Evolutionary conservation across 2,113 vertebrate species (phyloP), one percentile per base, ranked within the genome.

Genomic region (Neodon shergylaensis): DNA sequence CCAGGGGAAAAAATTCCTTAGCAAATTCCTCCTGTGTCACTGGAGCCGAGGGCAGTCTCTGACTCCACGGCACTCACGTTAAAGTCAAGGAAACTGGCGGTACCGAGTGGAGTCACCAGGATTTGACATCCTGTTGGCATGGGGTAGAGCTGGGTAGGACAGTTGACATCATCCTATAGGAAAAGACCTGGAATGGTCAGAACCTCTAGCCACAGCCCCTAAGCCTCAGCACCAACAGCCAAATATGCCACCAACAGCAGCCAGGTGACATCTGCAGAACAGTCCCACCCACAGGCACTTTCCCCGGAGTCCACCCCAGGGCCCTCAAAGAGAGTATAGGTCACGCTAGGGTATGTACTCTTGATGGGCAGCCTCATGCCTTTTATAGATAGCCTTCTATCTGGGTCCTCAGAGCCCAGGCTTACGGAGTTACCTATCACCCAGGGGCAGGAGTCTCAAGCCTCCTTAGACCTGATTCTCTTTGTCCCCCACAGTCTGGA

Each of bases 371-470:
- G 14, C 24, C 31, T 21, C 28, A 36, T 12, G 7, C 33, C 4
- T 63, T 90, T 54, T 26, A 14, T 26, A 65, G 73, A 28, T n/a
- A 77, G 5, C 5, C 24, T 26, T 39, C 22, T 2, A 9, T 21
- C 44, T 6, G n/a, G 81, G 81, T 10, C 58, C 61, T 66, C 14
- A 84, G 24, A 28, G 61, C 26, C 26, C 24, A 65, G 58, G 13
- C 14, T 44, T 19, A 24, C 1, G 22, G 63, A 77, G 4, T 17
- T 9, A 0, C 2, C 47, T 0, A 2, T 36, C 5, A 12, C 11
- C 13, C 9, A 3, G 0, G 19, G 31, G 19, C 28, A 16, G 22
- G 77, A 66, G 7, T 70, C 33, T 47, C 33, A 36, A 3, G 7
- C 21, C 68, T 28, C 12, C 14, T 54, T 5, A 17, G 58, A 22